Conservation (phyloP, 2,797 vertebrate species). For the Lagocephalus sceleratus region DNA sequence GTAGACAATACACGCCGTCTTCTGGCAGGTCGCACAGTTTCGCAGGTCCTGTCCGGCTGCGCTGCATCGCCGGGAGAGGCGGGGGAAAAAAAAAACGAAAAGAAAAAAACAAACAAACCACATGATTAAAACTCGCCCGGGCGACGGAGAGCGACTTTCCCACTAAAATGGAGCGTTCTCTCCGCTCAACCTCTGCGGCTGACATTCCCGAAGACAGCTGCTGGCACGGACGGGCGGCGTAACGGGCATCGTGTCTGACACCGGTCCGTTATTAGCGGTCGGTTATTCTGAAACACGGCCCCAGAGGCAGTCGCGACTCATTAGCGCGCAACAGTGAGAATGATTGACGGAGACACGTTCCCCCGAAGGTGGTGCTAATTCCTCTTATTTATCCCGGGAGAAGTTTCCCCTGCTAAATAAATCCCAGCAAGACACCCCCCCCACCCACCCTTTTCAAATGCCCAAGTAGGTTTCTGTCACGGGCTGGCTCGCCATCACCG, state of each 20-base stretch:
- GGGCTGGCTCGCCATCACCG: slow-evolving; percentile 6
- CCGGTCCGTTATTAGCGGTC: slow-evolving; percentile 55
- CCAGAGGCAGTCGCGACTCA: slow-evolving; percentile 64
- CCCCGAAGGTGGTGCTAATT: slow-evolving; percentile 70
- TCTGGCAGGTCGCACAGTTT: slow-evolving; percentile 92
- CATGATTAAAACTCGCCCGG: slow-evolving; percentile 2
- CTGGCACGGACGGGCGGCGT: slow-evolving; percentile 31
- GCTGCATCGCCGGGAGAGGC: slow-evolving; percentile 69
- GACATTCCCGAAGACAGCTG: slow-evolving; percentile 24
- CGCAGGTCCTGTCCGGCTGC: slow-evolving; percentile 90
- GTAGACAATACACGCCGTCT: slow-evolving; percentile 94
- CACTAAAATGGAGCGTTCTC: slow-evolving; percentile 15
- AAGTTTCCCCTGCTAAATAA: slow-evolving; percentile 64
- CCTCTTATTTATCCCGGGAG: slow-evolving; percentile 72
- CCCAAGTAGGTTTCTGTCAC: slow-evolving; percentile 56
- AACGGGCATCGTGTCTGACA: slow-evolving; percentile 39
- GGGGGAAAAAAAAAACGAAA: slow-evolving; percentile 48
- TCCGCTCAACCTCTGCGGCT: slow-evolving; percentile 13
- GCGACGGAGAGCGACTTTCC: slow-evolving; percentile 6
- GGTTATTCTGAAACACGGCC: slow-evolving; percentile 66
- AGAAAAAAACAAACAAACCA: slow-evolving; percentile 5
- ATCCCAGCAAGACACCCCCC: slow-evolving; percentile 56
- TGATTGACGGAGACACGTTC: slow-evolving; percentile 73
- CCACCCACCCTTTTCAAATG: slow-evolving; percentile 50
- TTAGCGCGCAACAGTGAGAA: slow-evolving; percentile 57